These are phyloP conservation scores for Protobothrops flavoviridis DNA, from an alignment of 2,113 vertebrate species.

Conservation along the genomic window DNA sequence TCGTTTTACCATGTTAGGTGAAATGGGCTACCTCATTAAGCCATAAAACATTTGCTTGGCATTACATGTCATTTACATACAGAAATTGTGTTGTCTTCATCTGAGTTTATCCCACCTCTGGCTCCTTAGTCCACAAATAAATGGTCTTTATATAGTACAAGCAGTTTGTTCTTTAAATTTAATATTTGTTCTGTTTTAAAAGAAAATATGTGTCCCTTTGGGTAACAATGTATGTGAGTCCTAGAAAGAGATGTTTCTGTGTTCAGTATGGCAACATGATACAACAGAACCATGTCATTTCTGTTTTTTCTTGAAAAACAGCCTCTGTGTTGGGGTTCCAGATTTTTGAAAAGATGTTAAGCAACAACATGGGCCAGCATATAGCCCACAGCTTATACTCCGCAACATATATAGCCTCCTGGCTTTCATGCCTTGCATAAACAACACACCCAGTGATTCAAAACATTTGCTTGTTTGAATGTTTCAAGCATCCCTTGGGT, in stretches of 20 bases:
- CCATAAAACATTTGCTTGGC: not conserved
- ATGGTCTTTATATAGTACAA: not conserved
- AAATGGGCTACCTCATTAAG: not conserved
- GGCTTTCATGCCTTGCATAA: not conserved
- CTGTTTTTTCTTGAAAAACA: not conserved
- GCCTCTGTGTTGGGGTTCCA: not conserved
- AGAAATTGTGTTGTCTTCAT: not conserved
- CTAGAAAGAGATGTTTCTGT: not conserved
- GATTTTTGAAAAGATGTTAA: not conserved
- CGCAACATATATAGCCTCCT: not conserved
- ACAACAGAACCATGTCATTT: not conserved
- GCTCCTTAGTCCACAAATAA: not conserved
- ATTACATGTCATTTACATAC: not conserved
- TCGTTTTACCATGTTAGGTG: not conserved
- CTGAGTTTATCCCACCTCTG: not conserved
- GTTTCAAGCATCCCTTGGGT: conserved; percentile 24
- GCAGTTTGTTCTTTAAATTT: not conserved
- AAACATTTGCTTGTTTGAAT: conserved; percentile 10
- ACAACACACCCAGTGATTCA: not conserved
- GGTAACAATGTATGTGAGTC: not conserved
- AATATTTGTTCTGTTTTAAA: not conserved
- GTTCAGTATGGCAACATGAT: not conserved
- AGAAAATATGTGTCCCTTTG: not conserved
- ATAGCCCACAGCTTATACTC: not conserved
- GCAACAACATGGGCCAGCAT: not conserved